Base-by-base conservation (phyloP, 1,140 invertebrate species). In the Listronotus bonariensis region DNA sequence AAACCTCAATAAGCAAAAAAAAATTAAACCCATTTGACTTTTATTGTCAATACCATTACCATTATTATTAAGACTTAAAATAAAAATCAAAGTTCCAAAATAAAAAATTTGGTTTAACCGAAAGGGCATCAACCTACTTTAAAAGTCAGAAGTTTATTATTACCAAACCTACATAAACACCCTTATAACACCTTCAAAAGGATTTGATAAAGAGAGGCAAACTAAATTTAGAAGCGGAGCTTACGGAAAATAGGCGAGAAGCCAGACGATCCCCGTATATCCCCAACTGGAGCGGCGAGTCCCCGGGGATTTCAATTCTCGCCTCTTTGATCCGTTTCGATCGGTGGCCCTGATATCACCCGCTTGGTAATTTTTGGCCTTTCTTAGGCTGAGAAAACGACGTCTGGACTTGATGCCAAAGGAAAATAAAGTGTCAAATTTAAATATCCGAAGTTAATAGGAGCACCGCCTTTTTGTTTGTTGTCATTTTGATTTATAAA, bases 301-400 rank as follows among this genome's bases (percentile, higher is more conserved):
- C 71, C 71, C 71, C 71, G 69, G 71, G 67, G 65, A 69, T 71
- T 72, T 72, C 71, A 69, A 72, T 68, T 72, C 70, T 68, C 69
- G 67, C 55, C 59, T 56, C 56, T 60, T 69, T 69, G 67, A 65
- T 67, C 67, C 68, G 67, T 48, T 31, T 42, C 34, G 45, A 10
- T 52, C 17, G 18, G 61, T 69, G 65, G 62, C 65, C 42, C 48
- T 36, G 34, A 42, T 60, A 48, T 41, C 46, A n/a, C 42, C 32
- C 38, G 17, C 18, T 14, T n/a, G 26, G 18, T 26, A 41, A 41
- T 14, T 41, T 31, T 26, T 36, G 46, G 48, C 61, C 41, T 64
- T 57, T 63, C 58, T 49, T 48, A 34, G 11, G 40, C 46, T 59
- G 68, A 61, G 61, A 72, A 69, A 64, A 65, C 68, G 68, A 67